These are phyloP conservation scores for Drosophila gunungcola DNA, from an alignment of 1,140 invertebrate genomes.

Conservation along the genomic window DNA sequence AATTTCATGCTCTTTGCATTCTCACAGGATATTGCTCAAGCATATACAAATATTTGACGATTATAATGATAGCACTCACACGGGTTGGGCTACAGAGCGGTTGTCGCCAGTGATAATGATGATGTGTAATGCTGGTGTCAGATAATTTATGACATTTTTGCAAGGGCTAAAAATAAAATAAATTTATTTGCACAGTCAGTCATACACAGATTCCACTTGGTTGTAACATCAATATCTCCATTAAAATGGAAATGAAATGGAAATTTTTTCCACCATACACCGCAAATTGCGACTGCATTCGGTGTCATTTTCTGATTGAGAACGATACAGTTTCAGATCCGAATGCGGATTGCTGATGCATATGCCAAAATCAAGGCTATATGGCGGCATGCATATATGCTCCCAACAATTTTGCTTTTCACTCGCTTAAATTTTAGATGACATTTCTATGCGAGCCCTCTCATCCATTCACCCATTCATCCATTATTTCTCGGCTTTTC, in stretches of 20 bases:
- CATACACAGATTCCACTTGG: slow-evolving; percentile 7
- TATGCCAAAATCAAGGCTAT: slow-evolving; percentile 62
- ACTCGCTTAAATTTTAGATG: slow-evolving; percentile 72
- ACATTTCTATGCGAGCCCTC: slow-evolving; percentile 61
- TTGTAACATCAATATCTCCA: slow-evolving; percentile 33
- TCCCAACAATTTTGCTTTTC: slow-evolving; percentile 39
- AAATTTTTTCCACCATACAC: slow-evolving; percentile 18
- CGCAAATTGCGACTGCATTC: slow-evolving; percentile 38
- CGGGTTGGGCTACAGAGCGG: slow-evolving; percentile 16
- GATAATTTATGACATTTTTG: slow-evolving; percentile 52
- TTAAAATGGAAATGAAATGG: slow-evolving; percentile 58
- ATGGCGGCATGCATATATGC: slow-evolving; percentile 21
- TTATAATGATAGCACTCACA: slow-evolving; percentile 60
- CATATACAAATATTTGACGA: slow-evolving; percentile 73
- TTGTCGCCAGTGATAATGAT: slow-evolving; percentile 49
- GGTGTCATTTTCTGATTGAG: slow-evolving; percentile 26
- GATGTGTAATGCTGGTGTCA: slow-evolving; percentile 55
- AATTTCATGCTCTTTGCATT: slow-evolving; percentile 62
- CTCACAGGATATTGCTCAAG: slow-evolving; percentile 53
- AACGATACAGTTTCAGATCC: slow-evolving; percentile 12
- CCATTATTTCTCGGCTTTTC: slow-evolving; percentile 26
- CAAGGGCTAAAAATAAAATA: slow-evolving; percentile 52
- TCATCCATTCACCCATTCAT: slow-evolving; percentile 46
- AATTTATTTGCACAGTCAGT: slow-evolving; percentile 39
- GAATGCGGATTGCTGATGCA: slow-evolving; percentile 35